phyloP scores from a whole-genome alignment of 2,113 vertebrate species.

The Psettodes erumei region DNA sequence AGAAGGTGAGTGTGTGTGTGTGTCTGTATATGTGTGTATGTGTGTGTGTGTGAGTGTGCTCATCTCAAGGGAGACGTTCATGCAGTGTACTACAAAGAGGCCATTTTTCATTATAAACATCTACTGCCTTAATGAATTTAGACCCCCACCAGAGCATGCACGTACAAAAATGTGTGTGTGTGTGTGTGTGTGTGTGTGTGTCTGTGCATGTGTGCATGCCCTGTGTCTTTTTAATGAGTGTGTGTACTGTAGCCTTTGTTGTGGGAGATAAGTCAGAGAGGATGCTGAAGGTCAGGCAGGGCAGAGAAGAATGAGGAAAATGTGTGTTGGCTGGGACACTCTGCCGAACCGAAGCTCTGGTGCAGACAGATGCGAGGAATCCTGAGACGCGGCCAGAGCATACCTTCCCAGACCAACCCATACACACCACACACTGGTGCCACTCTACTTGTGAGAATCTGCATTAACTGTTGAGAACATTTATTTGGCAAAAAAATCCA shows the following conservation, averaged over 20 bases:
- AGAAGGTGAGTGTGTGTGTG: neutral
- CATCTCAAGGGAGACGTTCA: constrained; percentile 52
- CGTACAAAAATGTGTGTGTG: constrained; percentile 11
- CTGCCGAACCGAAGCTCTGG: constrained; percentile 38
- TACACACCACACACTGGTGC: neutral
- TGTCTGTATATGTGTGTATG: neutral
- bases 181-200: constrained; percentile 21
- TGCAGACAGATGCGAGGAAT: constrained; percentile 69
- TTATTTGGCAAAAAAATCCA: neutral
- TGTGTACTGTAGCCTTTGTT: constrained; percentile 66
- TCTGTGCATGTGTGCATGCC: constrained; percentile 12
- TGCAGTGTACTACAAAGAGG: constrained; percentile 52
- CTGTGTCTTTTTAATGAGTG: constrained; percentile 55
- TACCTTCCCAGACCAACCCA: constrained; percentile 21
- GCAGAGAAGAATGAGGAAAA: constrained; percentile 78
- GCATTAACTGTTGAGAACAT: neutral
- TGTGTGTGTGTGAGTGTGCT: neutral
- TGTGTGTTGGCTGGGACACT: constrained; percentile 51
- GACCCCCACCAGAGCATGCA: constrained; percentile 11
- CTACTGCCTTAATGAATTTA: constrained; percentile 67
- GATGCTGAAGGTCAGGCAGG: constrained; percentile 81
- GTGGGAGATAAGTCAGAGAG: constrained; percentile 77
- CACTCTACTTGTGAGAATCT: neutral
- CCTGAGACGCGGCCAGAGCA: constrained; percentile 45
- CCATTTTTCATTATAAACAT: constrained; percentile 73